Percentiles rank a stretch among this genome's conserved stretches.
Evolutionary conservation across 2,888 invertebrate genomes (phyloP).

Genomic region (Drosophila nr. perissopoda): DNA sequence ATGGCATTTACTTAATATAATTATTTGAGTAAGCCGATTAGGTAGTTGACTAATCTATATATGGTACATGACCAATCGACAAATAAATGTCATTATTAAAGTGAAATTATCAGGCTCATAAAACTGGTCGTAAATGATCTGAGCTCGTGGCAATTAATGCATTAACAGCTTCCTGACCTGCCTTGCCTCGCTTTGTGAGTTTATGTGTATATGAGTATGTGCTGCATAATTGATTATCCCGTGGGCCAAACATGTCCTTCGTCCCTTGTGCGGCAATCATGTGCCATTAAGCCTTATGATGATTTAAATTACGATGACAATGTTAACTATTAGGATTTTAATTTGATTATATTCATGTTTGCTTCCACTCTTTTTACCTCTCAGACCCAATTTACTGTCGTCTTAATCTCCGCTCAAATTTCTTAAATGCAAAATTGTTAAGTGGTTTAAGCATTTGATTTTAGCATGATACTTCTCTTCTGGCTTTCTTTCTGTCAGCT

Average conservation of each 20-base stretch:
- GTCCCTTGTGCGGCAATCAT: conserved; percentile 13
- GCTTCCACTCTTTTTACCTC: conserved; percentile 6
- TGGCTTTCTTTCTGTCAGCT: not conserved
- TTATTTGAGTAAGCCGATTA: conserved; percentile 62
- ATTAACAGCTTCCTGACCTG: conserved; percentile 20
- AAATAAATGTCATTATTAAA: conserved; percentile 56
- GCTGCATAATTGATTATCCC: conserved; percentile 74
- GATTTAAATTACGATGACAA: conserved; percentile 48
- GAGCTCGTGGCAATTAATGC: conserved; percentile 18
- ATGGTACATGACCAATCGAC: conserved; percentile 14
- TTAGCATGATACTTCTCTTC: conserved; percentile 19
- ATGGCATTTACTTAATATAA: conserved; percentile 35
- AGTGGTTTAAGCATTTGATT: conserved; percentile 46
- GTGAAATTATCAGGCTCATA: conserved; percentile 43
- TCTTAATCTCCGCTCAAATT: conserved; percentile 10
- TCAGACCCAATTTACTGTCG: conserved; percentile 11
- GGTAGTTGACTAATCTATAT: conserved; percentile 34
- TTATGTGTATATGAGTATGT: conserved; percentile 17
- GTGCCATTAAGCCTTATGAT: conserved; percentile 56
- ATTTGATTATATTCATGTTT: conserved; percentile 35
- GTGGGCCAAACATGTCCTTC: conserved; percentile 48
- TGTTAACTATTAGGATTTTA: conserved; percentile 33
- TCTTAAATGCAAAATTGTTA: conserved; percentile 31
- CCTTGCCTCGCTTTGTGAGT: not conserved
- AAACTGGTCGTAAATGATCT: conserved; percentile 30